A percentile compares a stretch with the other conserved stretches of the same genome.
phyloP scores from a whole-genome alignment of 2,113 vertebrate genomes.

The Isurus oxyrinchus region DNA sequence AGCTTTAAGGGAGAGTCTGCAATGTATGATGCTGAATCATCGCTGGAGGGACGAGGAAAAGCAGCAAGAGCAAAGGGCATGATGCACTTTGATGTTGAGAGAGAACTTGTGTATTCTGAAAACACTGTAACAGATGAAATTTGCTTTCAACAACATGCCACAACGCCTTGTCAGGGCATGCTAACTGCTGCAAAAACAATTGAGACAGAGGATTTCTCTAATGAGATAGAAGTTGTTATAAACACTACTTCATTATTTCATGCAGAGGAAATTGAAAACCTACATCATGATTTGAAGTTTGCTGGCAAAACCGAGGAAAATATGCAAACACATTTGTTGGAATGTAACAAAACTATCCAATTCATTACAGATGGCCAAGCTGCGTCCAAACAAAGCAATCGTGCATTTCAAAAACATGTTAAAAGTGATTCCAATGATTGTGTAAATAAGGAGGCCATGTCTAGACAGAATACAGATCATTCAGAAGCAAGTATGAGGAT shows the following conservation, averaged over 20 bases:
- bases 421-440: constrained; percentile 20
- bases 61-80: constrained; percentile 48
- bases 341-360: not conserved
- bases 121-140: constrained; percentile 44
- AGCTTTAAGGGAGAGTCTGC: constrained; percentile 55
- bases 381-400: constrained; percentile 12
- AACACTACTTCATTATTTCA: not conserved
- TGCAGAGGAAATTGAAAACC: constrained; percentile 1
- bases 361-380: not conserved
- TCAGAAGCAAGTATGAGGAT: not conserved
- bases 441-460: not conserved
- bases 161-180: constrained; percentile 47
- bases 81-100: constrained; percentile 41
- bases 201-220: constrained; percentile 29
- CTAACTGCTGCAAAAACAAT: constrained; percentile 43
- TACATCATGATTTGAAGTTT: constrained; percentile 16
- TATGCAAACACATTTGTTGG: not conserved
- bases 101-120: constrained; percentile 45
- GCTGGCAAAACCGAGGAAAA: constrained; percentile 20
- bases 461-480: not conserved
- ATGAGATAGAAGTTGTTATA: constrained; percentile 40
- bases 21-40: constrained; percentile 44
- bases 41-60: constrained; percentile 49
- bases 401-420: constrained; percentile 4
- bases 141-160: constrained; percentile 47